Evolutionary conservation across 2,888 invertebrate genomes (phyloP), one percentile per base, ranked within the genome.

Genomic region (Andrena trimmerana): DNA sequence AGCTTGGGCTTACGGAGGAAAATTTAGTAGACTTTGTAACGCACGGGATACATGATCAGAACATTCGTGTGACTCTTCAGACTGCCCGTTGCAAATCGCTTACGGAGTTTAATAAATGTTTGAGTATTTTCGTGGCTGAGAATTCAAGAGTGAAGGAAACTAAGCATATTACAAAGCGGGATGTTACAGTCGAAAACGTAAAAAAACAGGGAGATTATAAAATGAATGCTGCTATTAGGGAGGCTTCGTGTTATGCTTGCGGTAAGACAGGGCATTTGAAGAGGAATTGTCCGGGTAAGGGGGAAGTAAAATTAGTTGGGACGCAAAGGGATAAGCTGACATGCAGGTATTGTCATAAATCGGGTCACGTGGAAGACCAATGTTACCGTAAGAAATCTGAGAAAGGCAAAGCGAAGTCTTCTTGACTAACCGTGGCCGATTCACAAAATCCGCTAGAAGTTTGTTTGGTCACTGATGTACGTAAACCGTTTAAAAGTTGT

Each of bases 401-500:
- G 48, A 24, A 29, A n/a, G 10, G 24, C 6, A 16, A 13, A 20
- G 52, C 0, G 62, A 73, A 13, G 71, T 65, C 16, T 48, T 42
- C 59, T 2, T 59, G n/a, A 31, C 24, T 42, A 57, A 75, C 76
- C 71, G 77, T 60, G 78, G 20, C 0, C 0, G 24, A 29, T 42
- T 60, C 52, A 66, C 8, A 50, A 13, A 16, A 16, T 48, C 1
- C 60, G 13, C 36, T 75, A 48, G 48, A 69, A 29, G 57, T 71
- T 48, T 63, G 68, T 29, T 13, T n/a, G 42, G 13, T 13, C 50
- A 10, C 4, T 10, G 20, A 54, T 42, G 57, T 66, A 6, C 48
- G 13, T 13, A 87, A 86, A 78, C 85, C 87, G 7, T 1, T 75
- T 0, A 86, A 86, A 52, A 82, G 16, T 24, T 84, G 84, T 57